Evolutionary conservation across 2,797 vertebrate species (phyloP).

Genomic region (Myotis myotis): DNA sequence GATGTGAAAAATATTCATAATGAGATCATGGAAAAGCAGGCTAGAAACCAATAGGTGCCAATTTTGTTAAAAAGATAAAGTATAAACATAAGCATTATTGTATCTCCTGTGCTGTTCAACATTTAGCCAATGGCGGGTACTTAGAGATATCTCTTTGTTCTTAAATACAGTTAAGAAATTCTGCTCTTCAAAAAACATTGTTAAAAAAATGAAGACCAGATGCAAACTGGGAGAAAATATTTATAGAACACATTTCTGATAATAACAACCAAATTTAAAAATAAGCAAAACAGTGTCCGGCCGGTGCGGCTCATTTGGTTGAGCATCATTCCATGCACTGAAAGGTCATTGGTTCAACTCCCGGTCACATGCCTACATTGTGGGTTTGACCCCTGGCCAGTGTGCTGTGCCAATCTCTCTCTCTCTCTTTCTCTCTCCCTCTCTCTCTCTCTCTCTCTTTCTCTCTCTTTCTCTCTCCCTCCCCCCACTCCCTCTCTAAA

Average conservation of each 20-base stretch:
- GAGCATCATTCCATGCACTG: too few relatives aligned
- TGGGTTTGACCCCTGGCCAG: too few relatives aligned
- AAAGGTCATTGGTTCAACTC: too few relatives aligned
- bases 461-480: too few relatives aligned
- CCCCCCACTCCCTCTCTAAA: too few relatives aligned
- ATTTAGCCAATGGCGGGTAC: neutral
- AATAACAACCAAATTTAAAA: conserved; percentile 4
- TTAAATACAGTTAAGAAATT: conserved; percentile 14
- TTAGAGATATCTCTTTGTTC: conserved; percentile 18
- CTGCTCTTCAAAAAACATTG: neutral
- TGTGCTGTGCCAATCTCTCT: too few relatives aligned
- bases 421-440: too few relatives aligned
- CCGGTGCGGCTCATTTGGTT: too few relatives aligned
- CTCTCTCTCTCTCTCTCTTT: too few relatives aligned
- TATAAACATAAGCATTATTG: neutral
- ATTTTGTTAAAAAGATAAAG: conserved; percentile 24
- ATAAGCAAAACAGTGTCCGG: neutral
- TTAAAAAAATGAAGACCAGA: neutral
- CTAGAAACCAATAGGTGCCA: neutral
- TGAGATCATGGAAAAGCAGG: neutral
- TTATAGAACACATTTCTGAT: neutral
- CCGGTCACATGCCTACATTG: too few relatives aligned
- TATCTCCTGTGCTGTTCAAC: neutral
- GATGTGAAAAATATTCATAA: conserved; percentile 20
- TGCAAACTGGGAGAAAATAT: conserved; percentile 29